Base-by-base conservation (phyloP, 2,797 vertebrate species). In the Scolopax rusticola region DNA sequence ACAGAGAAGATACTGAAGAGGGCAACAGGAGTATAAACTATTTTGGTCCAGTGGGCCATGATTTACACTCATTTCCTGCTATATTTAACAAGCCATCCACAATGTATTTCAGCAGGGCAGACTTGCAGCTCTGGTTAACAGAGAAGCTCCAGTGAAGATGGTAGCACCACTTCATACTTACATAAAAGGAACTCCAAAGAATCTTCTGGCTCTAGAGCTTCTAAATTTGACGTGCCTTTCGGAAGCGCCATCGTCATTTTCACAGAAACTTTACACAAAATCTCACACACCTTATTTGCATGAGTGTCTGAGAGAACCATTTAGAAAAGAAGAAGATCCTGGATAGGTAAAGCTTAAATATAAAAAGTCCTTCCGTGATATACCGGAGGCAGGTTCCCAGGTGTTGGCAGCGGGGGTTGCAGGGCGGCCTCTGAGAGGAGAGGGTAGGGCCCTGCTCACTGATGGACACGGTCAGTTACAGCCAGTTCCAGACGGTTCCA, bases 371-470 rank as follows among this genome's bases (percentile, higher is more conserved):
- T 82, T 51, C 65, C 8, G 1, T 9, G 27, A 41, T 1, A 8
- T 43, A 41, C 3, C 0, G 0, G 27, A 4, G 25, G 36, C 2
- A 1, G 8, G 9, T 75, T 19, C 19, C 23, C 14, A 21, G 33
- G 43, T 0, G 0, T 2, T n/a, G 48, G 32, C 33, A 53, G 36
- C 2, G 11, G 24, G 51, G 21, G 5, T 40, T 18, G 40, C 4
- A 4, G n/a, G 45, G 24, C 3, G 4, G 11, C 32, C 33, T 8
- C 28, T 40, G 43, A 30, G 38, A 33, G 45, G 51, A 30, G 33
- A 2, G 5, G 20, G 25, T 1, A 0, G 10, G 54, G 21, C 28
- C 30, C 32, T n/a, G 32, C 12, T n/a, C 7, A 21, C 1, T 1
- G 6, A 27, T 1, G 1, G 40, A 20, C 32, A 23, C 12, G 27